Evolutionary conservation across 2,113 vertebrate species (phyloP).

Genomic region (Abramis brama): DNA sequence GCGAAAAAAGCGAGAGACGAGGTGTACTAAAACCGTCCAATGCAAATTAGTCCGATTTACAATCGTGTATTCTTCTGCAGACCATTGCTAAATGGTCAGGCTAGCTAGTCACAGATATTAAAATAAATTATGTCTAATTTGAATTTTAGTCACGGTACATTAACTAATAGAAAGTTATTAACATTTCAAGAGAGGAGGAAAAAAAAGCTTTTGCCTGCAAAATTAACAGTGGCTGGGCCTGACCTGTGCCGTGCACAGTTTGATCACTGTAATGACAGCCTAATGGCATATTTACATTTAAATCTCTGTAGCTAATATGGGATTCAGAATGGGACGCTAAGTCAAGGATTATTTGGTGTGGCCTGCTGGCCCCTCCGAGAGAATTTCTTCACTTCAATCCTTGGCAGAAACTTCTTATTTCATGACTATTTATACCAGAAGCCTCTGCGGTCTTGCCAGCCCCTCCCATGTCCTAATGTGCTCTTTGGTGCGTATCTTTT

Average conservation of each 20-base stretch:
- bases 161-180: slow-evolving; percentile 99
- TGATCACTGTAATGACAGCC: slow-evolving; percentile 99
- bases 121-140: slow-evolving; percentile 99
- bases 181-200: slow-evolving; percentile 96
- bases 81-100: slow-evolving; percentile 99
- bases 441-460: slow-evolving; percentile 74
- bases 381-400: slow-evolving; percentile 93
- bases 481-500: slow-evolving; percentile 80
- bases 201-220: slow-evolving; percentile 99
- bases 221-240: slow-evolving; percentile 98
- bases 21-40: slow-evolving; percentile 88
- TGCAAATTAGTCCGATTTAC: slow-evolving; percentile 98
- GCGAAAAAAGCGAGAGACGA: slow-evolving; percentile 85
- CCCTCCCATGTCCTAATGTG: slow-evolving; percentile 81
- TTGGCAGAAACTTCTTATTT: slow-evolving; percentile 98
- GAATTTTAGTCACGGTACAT: slow-evolving; percentile 99
- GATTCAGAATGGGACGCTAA: slow-evolving; percentile 98
- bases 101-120: slow-evolving; percentile 99
- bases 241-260: slow-evolving; percentile 98
- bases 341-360: slow-evolving; percentile 99
- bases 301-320: slow-evolving; percentile 98
- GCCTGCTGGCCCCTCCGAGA: slow-evolving; percentile 95
- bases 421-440: slow-evolving; percentile 94
- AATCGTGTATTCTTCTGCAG: slow-evolving; percentile 97
- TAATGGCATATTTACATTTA: slow-evolving; percentile 99